A percentile compares a stretch with the other conserved stretches of the same genome.
phyloP scores from a whole-genome alignment of 2,113 vertebrate species.

The Dissostichus mawsoni region DNA sequence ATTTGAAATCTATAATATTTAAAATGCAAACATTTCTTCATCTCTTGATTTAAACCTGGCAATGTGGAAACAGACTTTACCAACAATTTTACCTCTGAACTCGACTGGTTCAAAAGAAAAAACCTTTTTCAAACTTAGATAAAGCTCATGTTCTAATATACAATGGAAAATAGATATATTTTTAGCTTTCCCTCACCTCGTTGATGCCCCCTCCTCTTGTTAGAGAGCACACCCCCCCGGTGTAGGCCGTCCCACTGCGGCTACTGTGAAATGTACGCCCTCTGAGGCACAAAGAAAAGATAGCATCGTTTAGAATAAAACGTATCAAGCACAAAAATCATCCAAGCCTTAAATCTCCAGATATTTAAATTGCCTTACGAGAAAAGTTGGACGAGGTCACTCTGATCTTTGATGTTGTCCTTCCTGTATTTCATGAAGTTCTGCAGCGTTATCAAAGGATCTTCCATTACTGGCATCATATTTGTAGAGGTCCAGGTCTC shows the following conservation, averaged over 20 bases:
- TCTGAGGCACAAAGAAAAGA: slow-evolving; percentile 74
- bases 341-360: neutral
- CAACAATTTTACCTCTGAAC: too few species aligned
- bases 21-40: too few species aligned
- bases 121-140: too few species aligned
- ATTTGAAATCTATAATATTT: too few species aligned
- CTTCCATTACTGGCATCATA: slow-evolving; percentile 87
- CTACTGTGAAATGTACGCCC: slow-evolving; percentile 93
- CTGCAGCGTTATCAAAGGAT: slow-evolving; percentile 89
- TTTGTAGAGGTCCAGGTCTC: slow-evolving; percentile 93
- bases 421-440: slow-evolving; percentile 93
- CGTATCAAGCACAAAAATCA: neutral
- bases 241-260: slow-evolving; percentile 92
- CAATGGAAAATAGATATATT: too few species aligned
- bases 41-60: too few species aligned
- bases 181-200: slow-evolving; percentile 81
- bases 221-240: slow-evolving; percentile 91
- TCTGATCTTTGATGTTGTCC: slow-evolving; percentile 87
- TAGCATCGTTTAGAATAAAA: neutral
- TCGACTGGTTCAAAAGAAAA: too few species aligned
- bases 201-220: slow-evolving; percentile 90
- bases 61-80: too few species aligned
- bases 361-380: slow-evolving; percentile 84
- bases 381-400: slow-evolving; percentile 92
- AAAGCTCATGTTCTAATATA: too few species aligned